Conservation (phyloP, 2,113 vertebrate genomes). For the Pygoscelis adeliae region DNA sequence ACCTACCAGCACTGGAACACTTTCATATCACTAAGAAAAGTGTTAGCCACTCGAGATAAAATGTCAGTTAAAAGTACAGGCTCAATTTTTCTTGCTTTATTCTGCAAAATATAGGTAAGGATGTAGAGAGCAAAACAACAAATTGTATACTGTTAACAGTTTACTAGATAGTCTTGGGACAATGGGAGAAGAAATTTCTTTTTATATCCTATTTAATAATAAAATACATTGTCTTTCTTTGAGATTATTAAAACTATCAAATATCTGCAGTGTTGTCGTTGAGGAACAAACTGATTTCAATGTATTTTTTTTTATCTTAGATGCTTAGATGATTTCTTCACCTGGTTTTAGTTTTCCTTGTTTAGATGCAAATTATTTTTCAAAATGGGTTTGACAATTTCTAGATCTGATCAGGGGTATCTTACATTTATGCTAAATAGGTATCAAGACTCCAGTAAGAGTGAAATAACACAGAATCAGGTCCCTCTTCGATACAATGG, state of each 20-base stretch:
- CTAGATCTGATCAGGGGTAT: background rate
- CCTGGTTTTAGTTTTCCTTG: background rate
- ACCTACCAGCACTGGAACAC: background rate
- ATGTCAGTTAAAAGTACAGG: background rate
- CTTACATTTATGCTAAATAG: background rate
- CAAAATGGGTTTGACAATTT: background rate
- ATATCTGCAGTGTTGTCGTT: background rate
- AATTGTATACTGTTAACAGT: background rate
- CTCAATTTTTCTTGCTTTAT: background rate
- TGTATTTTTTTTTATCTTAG: background rate
- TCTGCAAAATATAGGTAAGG: background rate
- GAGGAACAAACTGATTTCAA: background rate
- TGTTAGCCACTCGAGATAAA: background rate
- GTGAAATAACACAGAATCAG: background rate
- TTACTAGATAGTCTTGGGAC: background rate
- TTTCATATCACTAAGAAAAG: background rate
- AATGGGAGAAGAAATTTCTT: background rate
- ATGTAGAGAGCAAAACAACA: background rate
- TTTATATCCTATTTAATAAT: background rate
- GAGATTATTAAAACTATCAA: background rate
- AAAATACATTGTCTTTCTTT: background rate
- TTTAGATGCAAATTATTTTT: background rate
- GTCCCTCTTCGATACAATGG: background rate
- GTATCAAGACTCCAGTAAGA: background rate
- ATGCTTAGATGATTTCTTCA: background rate